Percentiles rank a stretch among this genome's conserved stretches.
Evolutionary conservation across 2,888 invertebrate species (phyloP).

Genomic region (Synergus umbraculus): DNA sequence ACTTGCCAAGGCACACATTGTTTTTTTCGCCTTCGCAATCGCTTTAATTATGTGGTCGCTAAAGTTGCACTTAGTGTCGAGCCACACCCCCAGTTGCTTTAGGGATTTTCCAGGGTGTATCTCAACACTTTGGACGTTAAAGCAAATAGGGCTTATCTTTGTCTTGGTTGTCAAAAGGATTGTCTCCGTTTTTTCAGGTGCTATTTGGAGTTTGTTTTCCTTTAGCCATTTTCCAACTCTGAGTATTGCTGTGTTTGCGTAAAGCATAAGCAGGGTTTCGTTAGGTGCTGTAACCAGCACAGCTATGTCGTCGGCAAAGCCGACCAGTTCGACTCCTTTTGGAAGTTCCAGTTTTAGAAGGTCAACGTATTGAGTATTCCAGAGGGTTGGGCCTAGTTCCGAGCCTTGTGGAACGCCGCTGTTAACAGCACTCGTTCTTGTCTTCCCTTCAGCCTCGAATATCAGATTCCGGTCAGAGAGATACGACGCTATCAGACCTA

Average conservation of each 20-base stretch:
- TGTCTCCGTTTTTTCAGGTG: slow-evolving; percentile 51
- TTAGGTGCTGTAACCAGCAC: slow-evolving; percentile 38
- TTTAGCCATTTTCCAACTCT: slow-evolving; percentile 43
- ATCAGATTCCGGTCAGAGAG: slow-evolving; percentile 37
- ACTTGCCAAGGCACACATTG: too few relatives aligned
- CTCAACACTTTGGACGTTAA: too few relatives aligned
- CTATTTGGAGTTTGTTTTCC: slow-evolving; percentile 38
- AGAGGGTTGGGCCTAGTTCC: too few relatives aligned
- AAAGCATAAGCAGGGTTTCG: slow-evolving; percentile 27
- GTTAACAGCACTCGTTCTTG: slow-evolving; percentile 4
- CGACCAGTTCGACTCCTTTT: slow-evolving; percentile 38
- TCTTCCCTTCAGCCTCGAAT: slow-evolving; percentile 38
- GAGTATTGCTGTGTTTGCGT: slow-evolving; percentile 33
- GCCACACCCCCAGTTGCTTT: too few relatives aligned
- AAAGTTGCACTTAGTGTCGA: too few relatives aligned
- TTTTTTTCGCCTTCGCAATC: too few relatives aligned
- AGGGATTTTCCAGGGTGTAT: too few relatives aligned
- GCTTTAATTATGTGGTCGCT: too few relatives aligned
- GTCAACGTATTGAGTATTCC: too few relatives aligned
- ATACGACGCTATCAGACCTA: slow-evolving; percentile 35
- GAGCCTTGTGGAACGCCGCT: slow-evolving; percentile 53
- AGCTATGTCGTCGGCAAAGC: slow-evolving; percentile 49
- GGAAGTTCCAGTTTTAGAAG: background rate
- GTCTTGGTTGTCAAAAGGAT: slow-evolving; percentile 43
- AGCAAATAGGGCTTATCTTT: slow-evolving; percentile 2